Base-by-base conservation (phyloP, 1,140 invertebrate species). In the Brachystomella parvula region DNA sequence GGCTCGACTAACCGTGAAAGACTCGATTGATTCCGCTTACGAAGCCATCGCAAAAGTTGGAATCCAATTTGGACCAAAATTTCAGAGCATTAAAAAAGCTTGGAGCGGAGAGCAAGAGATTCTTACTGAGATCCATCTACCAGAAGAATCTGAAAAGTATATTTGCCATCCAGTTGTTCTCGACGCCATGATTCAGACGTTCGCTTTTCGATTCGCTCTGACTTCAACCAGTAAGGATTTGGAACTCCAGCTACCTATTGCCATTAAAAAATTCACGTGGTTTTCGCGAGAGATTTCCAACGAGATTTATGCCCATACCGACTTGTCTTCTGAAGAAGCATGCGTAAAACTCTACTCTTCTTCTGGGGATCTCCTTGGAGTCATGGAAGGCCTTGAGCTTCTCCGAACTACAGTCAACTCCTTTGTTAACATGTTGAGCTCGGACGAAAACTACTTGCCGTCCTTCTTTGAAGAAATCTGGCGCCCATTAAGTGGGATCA, bases 141-240 rank as follows among this genome's bases (percentile, higher is more conserved):
- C 58, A 9, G 19, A 60, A 17, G 58, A 33, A 9, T 28, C 3
- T 17, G 58, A 31, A 3, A 26, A 6, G 21, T 60, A 60, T 29
- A 31, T 60, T 33, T 60, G 58, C 28, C 58, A 60, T 31, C 58
- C 58, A 17, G 30, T 60, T 21, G 19, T 60, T 26, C 58, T 60
- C 19, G 58, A 60, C 29, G 58, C 58, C 12, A 60, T 60, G 58
- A 60, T 60, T 33, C 58, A 60, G 29, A 60, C 58, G 31, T 60
- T 28, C 28, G 29, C 58, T 3, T 60, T 60, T 29, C 28, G 32
- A 33, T 3, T 15, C 3, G 19, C 3, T 17, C 17, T 60, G 58
- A 6, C 3, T 9, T 26, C 17, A 15, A 17, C 19, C 12, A 21
- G 30, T 28, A 19, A 2, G 3, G 29, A 60, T 28, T 3, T 26